Evolutionary conservation across 64 coral and sea anemone genomes (phyloP).

Genomic region (Hydrozoanthus tunicans): DNA sequence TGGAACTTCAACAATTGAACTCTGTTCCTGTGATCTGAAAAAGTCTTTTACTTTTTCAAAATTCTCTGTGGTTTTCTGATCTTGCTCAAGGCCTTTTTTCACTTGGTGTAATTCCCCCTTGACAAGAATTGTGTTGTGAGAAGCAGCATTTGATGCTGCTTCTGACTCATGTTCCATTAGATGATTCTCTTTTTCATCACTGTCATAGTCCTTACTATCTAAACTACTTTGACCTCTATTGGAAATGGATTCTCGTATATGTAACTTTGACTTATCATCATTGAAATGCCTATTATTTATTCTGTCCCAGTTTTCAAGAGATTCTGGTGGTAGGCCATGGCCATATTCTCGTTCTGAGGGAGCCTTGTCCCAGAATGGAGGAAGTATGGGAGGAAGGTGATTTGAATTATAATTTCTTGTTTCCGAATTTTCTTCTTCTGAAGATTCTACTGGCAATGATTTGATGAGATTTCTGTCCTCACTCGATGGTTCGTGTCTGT

Average conservation of each 20-base stretch:
- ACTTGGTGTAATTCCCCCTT: conserved; percentile 82
- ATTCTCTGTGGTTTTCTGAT: conserved; percentile 72
- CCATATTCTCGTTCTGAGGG: conserved; percentile 32
- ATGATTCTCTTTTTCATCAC: background rate
- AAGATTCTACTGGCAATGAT: conserved; percentile 53
- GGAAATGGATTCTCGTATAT: conserved; percentile 51
- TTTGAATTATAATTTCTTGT: conserved; percentile 23
- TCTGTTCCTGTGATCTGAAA: conserved; percentile 82
- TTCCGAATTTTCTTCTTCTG: conserved; percentile 26
- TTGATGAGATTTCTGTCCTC: conserved; percentile 76
- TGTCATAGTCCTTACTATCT: conserved; percentile 14
- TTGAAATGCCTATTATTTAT: conserved; percentile 19
- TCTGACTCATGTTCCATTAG: conserved; percentile 11
- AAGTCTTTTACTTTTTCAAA: conserved; percentile 92
- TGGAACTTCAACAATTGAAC: conserved; percentile 91
- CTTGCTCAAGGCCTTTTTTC: conserved; percentile 72
- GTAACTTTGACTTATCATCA: conserved; percentile 42
- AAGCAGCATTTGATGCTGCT: background rate
- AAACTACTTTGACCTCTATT: conserved; percentile 38
- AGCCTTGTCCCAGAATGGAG: conserved; percentile 50
- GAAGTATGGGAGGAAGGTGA: conserved; percentile 11
- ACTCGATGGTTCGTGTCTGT: conserved; percentile 49
- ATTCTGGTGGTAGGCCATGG: background rate
- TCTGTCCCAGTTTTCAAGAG: conserved; percentile 36
- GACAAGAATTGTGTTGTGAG: conserved; percentile 75